Percentiles rank a stretch among this genome's conserved stretches.
Evolutionary conservation across 1,140 invertebrate species (phyloP).

Genomic region (Tribolium castaneum): DNA sequence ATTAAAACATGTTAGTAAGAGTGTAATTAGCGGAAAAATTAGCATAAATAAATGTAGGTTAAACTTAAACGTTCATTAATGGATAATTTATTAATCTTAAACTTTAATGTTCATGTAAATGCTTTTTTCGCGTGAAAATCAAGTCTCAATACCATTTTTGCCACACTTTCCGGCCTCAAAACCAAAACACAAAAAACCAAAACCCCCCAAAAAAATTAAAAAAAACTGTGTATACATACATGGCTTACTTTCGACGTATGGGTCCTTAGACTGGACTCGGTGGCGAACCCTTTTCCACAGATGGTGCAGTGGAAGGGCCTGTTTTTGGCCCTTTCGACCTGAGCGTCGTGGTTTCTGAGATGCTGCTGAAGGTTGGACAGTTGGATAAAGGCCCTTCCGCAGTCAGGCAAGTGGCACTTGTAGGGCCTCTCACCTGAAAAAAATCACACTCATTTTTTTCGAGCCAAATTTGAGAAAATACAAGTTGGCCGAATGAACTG

Average conservation of each 20-base stretch:
- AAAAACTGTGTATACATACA: constrained; percentile 70
- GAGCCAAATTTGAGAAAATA: no score
- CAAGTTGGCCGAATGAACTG: no score
- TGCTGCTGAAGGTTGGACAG: constrained; percentile 97
- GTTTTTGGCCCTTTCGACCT: constrained; percentile 94
- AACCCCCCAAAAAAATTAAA: constrained; percentile 54
- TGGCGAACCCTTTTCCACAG: constrained; percentile 96
- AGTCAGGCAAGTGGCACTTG: constrained; percentile 95
- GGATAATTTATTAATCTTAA: background rate
- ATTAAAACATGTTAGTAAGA: background rate
- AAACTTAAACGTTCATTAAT: background rate
- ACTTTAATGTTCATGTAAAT: background rate
- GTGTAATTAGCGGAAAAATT: background rate
- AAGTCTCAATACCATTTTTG: background rate
- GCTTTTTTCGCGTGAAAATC: background rate
- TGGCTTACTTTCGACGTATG: constrained; percentile 96
- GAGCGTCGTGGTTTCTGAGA: constrained; percentile 94
- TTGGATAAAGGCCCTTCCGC: constrained; percentile 96
- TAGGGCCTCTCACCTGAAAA: constrained; percentile 94
- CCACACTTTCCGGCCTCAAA: background rate
- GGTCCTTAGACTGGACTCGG: constrained; percentile 92
- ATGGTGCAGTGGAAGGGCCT: constrained; percentile 95
- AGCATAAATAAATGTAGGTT: background rate
- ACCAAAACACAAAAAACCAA: background rate
- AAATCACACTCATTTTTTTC: no score